Conservation (phyloP, 2,797 vertebrate genomes). For the Oophaga sylvatica region DNA sequence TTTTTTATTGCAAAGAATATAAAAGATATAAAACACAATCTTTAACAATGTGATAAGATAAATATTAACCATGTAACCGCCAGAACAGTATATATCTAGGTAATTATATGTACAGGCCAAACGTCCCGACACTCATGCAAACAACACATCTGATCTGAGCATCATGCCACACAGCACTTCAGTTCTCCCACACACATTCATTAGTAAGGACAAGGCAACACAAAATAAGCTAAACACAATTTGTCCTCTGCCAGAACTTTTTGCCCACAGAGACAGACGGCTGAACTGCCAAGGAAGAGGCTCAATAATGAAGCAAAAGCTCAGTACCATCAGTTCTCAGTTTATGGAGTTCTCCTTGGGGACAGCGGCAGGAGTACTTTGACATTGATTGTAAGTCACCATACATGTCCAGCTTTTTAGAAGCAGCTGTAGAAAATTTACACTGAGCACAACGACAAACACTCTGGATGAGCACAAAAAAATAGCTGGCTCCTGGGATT, state of each 20-base stretch:
- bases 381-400: slow-evolving; percentile 21
- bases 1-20: slow-evolving; percentile 53
- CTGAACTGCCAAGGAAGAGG: slow-evolving; percentile 43
- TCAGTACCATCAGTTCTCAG: slow-evolving; percentile 1
- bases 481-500: neutral
- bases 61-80: slow-evolving; percentile 29
- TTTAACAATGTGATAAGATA: slow-evolving; percentile 19
- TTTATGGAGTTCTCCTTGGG: neutral
- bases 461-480: neutral
- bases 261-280: slow-evolving; percentile 36
- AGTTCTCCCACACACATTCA: slow-evolving; percentile 25
- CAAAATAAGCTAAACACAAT: slow-evolving; percentile 33
- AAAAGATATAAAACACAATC: slow-evolving; percentile 47
- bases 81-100: slow-evolving; percentile 8
- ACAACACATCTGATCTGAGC: slow-evolving; percentile 12
- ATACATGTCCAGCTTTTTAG: neutral
- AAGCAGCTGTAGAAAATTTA: neutral
- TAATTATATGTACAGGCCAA: neutral
- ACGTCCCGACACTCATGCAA: slow-evolving; percentile 30
- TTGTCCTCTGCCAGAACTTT: slow-evolving; percentile 12
- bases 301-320: slow-evolving; percentile 58
- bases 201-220: slow-evolving; percentile 30
- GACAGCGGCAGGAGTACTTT: neutral
- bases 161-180: slow-evolving; percentile 48
- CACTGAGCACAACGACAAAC: neutral